A percentile compares a stretch with the other conserved stretches of the same genome.
Evolutionary conservation across 2,797 vertebrate genomes (phyloP).

Genomic region (Uromys caudimaculatus): DNA sequence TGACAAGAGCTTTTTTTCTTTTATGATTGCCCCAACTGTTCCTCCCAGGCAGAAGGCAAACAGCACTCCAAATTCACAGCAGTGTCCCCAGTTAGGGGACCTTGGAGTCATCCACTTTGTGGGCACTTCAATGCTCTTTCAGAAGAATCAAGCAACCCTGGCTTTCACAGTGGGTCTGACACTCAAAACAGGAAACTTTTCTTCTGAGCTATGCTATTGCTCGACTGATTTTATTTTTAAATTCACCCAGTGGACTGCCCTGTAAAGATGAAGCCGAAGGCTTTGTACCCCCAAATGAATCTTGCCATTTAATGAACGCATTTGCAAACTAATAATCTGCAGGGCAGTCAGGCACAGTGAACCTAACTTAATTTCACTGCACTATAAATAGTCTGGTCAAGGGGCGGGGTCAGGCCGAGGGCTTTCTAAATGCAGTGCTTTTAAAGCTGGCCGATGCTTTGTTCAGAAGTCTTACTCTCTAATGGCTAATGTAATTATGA

Average conservation of each 20-base stretch:
- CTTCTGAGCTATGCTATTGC: conserved; percentile 20
- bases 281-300: conserved; percentile 16
- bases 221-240: conserved; percentile 57
- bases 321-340: conserved; percentile 1
- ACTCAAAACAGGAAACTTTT: conserved; percentile 1
- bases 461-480: conserved; percentile 55
- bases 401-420: background rate
- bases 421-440: conserved; percentile 19
- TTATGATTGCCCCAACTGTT: background rate
- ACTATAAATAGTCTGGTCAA: conserved; percentile 17
- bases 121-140: background rate
- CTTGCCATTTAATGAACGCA: conserved; percentile 23
- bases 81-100: background rate
- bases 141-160: background rate
- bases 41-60: conserved; percentile 15
- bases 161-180: background rate
- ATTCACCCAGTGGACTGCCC: background rate
- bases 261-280: background rate
- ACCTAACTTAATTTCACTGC: conserved; percentile 19
- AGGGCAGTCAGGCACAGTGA: background rate
- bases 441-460: conserved; percentile 48
- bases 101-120: background rate
- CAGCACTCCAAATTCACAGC: background rate
- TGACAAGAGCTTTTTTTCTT: conserved; percentile 18
- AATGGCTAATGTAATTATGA: conserved; percentile 66